These are phyloP conservation scores for Apis cerana DNA, from an alignment of 1,140 invertebrate genomes.

Conservation along the genomic window DNA sequence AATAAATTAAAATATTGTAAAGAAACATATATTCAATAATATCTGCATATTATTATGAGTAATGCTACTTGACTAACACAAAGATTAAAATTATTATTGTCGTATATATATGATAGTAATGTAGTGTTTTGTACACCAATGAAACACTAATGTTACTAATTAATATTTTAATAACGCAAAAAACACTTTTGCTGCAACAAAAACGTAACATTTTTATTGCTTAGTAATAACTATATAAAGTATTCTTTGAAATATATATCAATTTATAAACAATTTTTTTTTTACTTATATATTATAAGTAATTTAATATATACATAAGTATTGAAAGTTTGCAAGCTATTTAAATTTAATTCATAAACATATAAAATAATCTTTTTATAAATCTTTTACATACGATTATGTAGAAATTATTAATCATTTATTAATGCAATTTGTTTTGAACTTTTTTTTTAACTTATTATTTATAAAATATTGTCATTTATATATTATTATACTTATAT, in stretches of 20 bases:
- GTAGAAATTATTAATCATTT: not conserved
- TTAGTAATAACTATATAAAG: not conserved
- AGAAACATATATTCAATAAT: not conserved
- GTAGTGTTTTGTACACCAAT: not conserved
- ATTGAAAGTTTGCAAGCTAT: not conserved
- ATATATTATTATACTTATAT: not conserved
- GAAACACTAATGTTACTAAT: slow-evolving; percentile 4
- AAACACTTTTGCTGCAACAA: not conserved
- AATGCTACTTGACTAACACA: not conserved
- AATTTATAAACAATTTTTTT: not conserved
- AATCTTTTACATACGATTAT: not conserved
- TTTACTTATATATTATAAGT: not conserved
- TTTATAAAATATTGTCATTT: not conserved
- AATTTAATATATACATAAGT: not conserved
- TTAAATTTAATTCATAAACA: not conserved
- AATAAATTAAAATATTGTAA: slow-evolving; percentile 11
- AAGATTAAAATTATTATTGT: not conserved
- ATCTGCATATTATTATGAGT: slow-evolving; percentile 3
- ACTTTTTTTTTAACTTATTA: not conserved
- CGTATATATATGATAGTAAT: not conserved
- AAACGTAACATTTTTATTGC: not conserved
- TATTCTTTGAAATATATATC: not conserved
- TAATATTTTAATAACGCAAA: slow-evolving; percentile 27
- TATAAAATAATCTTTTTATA: not conserved
- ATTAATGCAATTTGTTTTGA: not conserved